phyloP scores from a whole-genome alignment of 2,797 vertebrate genomes.

The Pangasius sanitwongsei region DNA sequence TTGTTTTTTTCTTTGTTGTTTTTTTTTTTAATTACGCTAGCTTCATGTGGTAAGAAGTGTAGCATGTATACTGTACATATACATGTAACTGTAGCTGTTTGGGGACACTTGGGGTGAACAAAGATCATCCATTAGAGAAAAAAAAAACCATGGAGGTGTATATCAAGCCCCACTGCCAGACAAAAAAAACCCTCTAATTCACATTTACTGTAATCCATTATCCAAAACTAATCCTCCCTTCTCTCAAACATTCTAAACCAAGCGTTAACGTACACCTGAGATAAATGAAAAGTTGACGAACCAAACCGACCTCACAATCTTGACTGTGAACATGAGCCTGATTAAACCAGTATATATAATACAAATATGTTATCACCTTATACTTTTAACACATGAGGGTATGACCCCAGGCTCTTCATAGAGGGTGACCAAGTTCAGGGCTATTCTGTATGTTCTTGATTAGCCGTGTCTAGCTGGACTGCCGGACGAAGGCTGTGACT shows the following conservation, averaged over 20 bases:
- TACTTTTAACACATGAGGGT: constrained; percentile 28
- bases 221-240: constrained; percentile 13
- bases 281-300: constrained; percentile 25
- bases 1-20: neutral
- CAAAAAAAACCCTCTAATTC: neutral
- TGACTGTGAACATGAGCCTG: constrained; percentile 21
- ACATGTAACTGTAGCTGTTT: neutral
- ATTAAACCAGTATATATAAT: constrained; percentile 18
- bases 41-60: neutral
- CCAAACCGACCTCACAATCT: neutral
- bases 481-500: constrained; percentile 35
- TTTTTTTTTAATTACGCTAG: neutral
- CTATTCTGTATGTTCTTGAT: constrained; percentile 53
- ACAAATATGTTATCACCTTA: constrained; percentile 42
- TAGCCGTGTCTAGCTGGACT: constrained; percentile 44
- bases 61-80: neutral
- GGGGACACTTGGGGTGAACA: neutral
- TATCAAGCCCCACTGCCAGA: neutral
- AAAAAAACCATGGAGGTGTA: constrained; percentile 3
- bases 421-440: constrained; percentile 52
- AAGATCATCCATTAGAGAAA: neutral
- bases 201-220: constrained; percentile 24
- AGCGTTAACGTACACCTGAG: neutral
- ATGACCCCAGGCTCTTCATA: constrained; percentile 28
- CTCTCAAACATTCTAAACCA: neutral